Base-by-base conservation (phyloP, 2,113 vertebrate species). In the Budorcas taxicolor region DNA sequence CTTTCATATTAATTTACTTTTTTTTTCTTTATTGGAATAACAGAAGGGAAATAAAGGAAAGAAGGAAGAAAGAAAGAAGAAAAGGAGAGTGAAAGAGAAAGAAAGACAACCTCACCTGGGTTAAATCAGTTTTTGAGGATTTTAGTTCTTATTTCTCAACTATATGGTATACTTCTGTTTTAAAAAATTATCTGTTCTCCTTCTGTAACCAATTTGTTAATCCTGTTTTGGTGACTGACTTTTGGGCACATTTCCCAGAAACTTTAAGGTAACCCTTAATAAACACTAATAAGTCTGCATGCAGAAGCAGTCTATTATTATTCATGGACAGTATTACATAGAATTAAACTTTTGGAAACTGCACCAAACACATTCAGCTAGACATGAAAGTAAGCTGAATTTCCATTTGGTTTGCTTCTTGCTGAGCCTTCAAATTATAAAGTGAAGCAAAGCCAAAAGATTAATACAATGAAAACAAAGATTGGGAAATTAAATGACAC, bases 401-500 rank as follows among this genome's bases (percentile, higher is more conserved):
- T 99, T 99, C 99, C 98, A 99, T 99, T 99, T 99, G 98, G 98
- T 99, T 99, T 99, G 96, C 98, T 99, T 99, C 99, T 99, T 99
- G 99, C 99, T 99, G 99, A 99, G 99, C 99, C 99, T 99, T 99
- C 99, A 99, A 99, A 99, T 99, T 99, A 99, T 99, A 99, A 99
- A 99, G 99, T 99, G 99, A 99, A 99, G 99, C 99, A 99, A 99
- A 99, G 99, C 99, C 98, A 99, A 99, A 99, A 99, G 99, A 99
- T 99, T 99, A 99, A 99, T 99, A 99, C 99, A 99, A 99, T 99
- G 99, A 99, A 99, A 99, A 99, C 99, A 99, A 99, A 99, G 99
- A 99, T 99, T 99, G 99, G 99, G 99, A 99, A 99, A 99, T 99
- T 99, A 99, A 99, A 99, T 99, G 99, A 99, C 99, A 99, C 98